phyloP scores from a whole-genome alignment of 1,140 invertebrate genomes.

The Heterodera schachtii region DNA sequence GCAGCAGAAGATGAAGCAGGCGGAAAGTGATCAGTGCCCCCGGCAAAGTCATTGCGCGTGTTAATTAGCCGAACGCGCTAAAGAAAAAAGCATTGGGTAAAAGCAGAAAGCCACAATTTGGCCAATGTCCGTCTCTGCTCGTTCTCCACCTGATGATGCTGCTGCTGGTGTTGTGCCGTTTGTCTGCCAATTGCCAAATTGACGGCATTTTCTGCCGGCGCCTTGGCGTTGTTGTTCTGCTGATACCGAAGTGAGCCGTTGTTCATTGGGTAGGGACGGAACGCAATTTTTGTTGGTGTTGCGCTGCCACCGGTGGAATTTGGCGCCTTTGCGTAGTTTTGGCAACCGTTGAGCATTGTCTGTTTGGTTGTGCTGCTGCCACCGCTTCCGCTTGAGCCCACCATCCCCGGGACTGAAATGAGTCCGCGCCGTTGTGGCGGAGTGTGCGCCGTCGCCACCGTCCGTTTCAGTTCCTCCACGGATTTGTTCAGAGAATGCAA shows the following conservation, averaged over 20 bases:
- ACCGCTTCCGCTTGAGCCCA: neutral
- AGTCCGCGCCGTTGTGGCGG: neutral
- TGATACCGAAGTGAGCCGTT: neutral
- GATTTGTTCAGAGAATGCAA: neutral
- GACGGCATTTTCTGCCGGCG: neutral
- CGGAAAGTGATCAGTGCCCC: too few relatives aligned
- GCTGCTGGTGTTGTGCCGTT: neutral
- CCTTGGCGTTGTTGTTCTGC: neutral
- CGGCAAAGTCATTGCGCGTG: neutral
- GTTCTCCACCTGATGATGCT: neutral
- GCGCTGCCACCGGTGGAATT: neutral
- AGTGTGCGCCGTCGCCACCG: neutral
- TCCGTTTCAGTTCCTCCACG: slow-evolving; percentile 11
- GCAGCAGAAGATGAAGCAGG: neutral
- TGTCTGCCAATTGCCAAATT: neutral
- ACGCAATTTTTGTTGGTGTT: neutral
- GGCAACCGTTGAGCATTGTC: neutral
- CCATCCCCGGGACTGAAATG: neutral
- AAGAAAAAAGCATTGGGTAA: neutral
- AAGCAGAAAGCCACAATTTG: too few relatives aligned
- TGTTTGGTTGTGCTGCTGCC: neutral
- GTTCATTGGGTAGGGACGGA: neutral
- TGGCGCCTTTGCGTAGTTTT: neutral
- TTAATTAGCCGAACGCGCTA: neutral
- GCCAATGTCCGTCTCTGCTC: too few relatives aligned